Evolutionary conservation across 2,888 invertebrate species (phyloP).

Genomic region (Diaperis boleti): DNA sequence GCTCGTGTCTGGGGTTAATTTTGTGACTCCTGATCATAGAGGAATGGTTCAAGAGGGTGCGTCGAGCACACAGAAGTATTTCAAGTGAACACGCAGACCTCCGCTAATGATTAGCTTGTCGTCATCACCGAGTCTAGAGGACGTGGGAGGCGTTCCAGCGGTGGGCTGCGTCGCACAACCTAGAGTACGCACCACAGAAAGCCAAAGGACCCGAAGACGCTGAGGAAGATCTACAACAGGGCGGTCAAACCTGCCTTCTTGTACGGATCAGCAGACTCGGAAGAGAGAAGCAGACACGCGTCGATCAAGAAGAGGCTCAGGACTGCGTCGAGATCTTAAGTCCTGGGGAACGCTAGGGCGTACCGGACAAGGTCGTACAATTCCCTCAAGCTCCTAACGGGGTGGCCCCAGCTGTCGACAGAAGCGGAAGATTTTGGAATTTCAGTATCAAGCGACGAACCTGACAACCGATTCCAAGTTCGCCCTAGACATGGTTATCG

Average conservation of each 20-base stretch:
- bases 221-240: slow-evolving; percentile 13
- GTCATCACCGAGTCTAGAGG: slow-evolving; percentile 33
- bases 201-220: slow-evolving; percentile 2
- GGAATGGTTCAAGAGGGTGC: slow-evolving; percentile 37
- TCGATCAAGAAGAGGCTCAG: slow-evolving; percentile 1
- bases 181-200: slow-evolving; percentile 25
- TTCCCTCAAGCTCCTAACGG: slow-evolving; percentile 31
- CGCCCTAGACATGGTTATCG: slow-evolving; percentile 23
- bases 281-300: background rate
- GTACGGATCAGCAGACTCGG: slow-evolving; percentile 7
- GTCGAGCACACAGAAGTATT: background rate
- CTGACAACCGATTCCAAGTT: slow-evolving; percentile 32
- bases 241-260: slow-evolving; percentile 16
- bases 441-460: slow-evolving; percentile 5
- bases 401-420: slow-evolving; percentile 24
- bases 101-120: slow-evolving; percentile 39
- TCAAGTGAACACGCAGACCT: background rate
- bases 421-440: background rate
- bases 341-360: slow-evolving; percentile 7
- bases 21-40: slow-evolving; percentile 44
- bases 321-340: slow-evolving; percentile 23
- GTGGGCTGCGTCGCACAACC: slow-evolving; percentile 32
- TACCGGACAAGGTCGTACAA: slow-evolving; percentile 35
- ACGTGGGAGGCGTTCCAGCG: slow-evolving; percentile 38
- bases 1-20: slow-evolving; percentile 41